A percentile compares a stretch with the other conserved stretches of the same genome.
Conservation (phyloP, 1,140 invertebrate species). For the Carcinoscorpius rotundicauda region DNA sequence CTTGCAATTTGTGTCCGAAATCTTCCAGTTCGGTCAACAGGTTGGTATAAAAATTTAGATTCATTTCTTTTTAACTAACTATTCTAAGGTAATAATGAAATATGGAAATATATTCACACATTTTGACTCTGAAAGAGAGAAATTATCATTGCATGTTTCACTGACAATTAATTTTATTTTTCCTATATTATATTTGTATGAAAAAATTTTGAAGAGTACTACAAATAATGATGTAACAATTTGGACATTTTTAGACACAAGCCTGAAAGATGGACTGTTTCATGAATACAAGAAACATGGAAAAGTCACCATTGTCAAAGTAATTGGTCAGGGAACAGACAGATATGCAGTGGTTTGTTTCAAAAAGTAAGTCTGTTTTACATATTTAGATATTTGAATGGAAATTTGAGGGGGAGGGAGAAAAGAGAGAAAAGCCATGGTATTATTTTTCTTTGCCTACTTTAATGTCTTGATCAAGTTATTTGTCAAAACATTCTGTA, state of each 20-base stretch:
- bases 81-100: too few relatives aligned
- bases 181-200: too few relatives aligned
- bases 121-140: too few relatives aligned
- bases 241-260: constrained; percentile 54
- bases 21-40: constrained; percentile 67
- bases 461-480: constrained; percentile 6
- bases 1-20: constrained; percentile 85
- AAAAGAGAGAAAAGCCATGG: too few relatives aligned
- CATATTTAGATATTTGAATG: constrained; percentile 14
- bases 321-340: constrained; percentile 67
- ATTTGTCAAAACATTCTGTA: background rate
- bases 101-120: too few relatives aligned
- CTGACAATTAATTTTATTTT: too few relatives aligned
- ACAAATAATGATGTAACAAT: too few relatives aligned
- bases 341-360: constrained; percentile 83
- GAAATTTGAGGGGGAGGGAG: too few relatives aligned
- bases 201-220: too few relatives aligned
- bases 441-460: background rate
- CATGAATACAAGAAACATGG: constrained; percentile 98
- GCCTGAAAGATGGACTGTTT: constrained; percentile 90
- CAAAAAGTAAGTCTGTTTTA: constrained; percentile 52
- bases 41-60: constrained; percentile 27
- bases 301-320: constrained; percentile 88
- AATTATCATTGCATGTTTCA: too few relatives aligned
- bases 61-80: too few relatives aligned